phyloP scores from a whole-genome alignment of 2,888 invertebrate species.

The Dynastes tityus region DNA sequence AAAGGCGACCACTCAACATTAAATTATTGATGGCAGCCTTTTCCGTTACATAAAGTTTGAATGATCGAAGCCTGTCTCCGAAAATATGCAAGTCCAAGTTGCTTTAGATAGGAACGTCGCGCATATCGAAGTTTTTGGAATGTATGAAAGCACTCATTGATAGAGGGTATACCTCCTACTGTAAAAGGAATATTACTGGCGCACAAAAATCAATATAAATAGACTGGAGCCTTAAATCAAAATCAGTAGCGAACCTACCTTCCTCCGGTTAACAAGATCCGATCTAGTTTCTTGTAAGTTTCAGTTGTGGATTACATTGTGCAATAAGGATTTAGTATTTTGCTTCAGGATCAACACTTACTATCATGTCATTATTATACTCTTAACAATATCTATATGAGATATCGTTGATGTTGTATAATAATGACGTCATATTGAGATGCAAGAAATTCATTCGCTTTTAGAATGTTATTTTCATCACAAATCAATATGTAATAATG shows the following conservation, averaged over 20 bases:
- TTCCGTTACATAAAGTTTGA: not conserved
- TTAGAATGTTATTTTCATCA: not conserved
- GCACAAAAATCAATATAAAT: conserved; percentile 41
- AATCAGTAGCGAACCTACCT: conserved; percentile 37
- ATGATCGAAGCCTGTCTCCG: not conserved
- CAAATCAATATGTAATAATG: not conserved
- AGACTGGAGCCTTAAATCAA: conserved; percentile 39
- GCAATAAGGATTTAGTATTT: not conserved
- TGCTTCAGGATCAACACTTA: too few species aligned
- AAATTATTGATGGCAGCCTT: not conserved
- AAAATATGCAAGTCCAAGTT: not conserved
- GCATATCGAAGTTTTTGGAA: conserved; percentile 1
- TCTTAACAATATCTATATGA: too few species aligned
- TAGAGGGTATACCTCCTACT: conserved; percentile 30
- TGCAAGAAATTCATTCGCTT: not conserved
- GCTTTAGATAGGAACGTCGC: conserved; percentile 8
- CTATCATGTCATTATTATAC: too few species aligned
- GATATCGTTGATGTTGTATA: too few species aligned
- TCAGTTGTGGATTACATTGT: conserved; percentile 11
- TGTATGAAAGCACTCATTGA: conserved; percentile 25
- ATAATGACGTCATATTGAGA: not conserved
- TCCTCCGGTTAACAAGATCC: conserved; percentile 36
- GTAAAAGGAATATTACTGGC: conserved; percentile 34
- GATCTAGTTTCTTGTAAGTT: conserved; percentile 30
- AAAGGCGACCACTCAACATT: too few species aligned